Evolutionary conservation across 2,113 vertebrate species (phyloP).

Genomic region (Sorex araneus): DNA sequence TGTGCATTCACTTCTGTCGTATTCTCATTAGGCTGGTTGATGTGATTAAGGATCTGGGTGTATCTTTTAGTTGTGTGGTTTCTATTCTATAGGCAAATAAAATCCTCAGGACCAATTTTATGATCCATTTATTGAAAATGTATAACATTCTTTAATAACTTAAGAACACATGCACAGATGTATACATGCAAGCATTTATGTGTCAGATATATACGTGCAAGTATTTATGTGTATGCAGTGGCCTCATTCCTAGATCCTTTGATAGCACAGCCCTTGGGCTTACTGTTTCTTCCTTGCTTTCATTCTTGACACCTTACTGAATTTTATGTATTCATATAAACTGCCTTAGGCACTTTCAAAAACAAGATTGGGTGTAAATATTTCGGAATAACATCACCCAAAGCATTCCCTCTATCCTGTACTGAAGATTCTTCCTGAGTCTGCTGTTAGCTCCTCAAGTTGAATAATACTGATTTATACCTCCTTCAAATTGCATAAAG

Average conservation of each 20-base stretch:
- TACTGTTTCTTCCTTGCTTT: slow-evolving; percentile 43
- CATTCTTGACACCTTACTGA: slow-evolving; percentile 29
- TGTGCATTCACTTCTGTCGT: not conserved
- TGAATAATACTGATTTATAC: slow-evolving; percentile 8
- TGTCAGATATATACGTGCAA: not conserved
- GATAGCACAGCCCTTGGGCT: slow-evolving; percentile 9
- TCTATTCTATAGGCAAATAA: not conserved
- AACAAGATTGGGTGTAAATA: not conserved
- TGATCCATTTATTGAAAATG: not conserved
- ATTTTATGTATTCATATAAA: slow-evolving; percentile 37
- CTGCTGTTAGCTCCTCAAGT: not conserved
- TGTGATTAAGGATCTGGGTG: not conserved
- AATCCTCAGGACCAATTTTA: not conserved
- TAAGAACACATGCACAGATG: not conserved
- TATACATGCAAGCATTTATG: not conserved
- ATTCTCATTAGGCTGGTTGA: not conserved
- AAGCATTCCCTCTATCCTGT: not conserved
- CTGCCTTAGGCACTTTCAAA: not conserved
- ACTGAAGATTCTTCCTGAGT: slow-evolving; percentile 12
- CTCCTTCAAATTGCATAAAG: slow-evolving; percentile 11
- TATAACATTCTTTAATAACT: not conserved
- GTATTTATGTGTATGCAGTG: no score
- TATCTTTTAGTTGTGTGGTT: not conserved
- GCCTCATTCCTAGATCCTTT: not conserved
- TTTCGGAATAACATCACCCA: slow-evolving; percentile 38